These are phyloP conservation scores for Tipula confusa DNA, from an alignment of 2,888 invertebrate genomes.

Conservation along the genomic window DNA sequence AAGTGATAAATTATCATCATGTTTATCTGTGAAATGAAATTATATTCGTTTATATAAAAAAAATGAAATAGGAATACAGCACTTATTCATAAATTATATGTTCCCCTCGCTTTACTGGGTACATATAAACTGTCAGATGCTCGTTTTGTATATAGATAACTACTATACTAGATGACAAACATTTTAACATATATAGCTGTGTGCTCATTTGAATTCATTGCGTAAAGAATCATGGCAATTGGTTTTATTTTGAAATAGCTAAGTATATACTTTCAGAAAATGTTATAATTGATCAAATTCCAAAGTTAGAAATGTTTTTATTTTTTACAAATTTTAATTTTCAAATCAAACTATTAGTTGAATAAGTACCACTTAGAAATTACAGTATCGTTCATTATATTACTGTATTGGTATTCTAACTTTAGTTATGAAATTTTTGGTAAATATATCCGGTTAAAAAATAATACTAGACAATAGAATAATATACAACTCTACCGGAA, in stretches of 20 bases:
- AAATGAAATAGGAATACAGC: background rate
- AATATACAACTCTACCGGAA: background rate
- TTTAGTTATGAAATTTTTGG: background rate
- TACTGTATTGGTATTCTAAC: background rate
- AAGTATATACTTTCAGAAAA: background rate
- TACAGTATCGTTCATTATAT: background rate
- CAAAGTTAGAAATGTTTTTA: background rate
- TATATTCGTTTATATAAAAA: background rate
- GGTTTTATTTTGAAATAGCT: background rate
- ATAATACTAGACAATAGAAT: background rate
- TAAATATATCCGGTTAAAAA: background rate
- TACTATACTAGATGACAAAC: background rate
- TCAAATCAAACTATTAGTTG: too few relatives aligned
- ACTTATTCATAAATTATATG: background rate
- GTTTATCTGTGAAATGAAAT: slow-evolving; percentile 17
- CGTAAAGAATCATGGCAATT: background rate
- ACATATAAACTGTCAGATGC: background rate
- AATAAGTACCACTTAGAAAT: too few relatives aligned
- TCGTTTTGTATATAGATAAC: background rate
- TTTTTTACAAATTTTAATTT: background rate
- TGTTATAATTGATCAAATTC: background rate
- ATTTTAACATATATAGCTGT: background rate
- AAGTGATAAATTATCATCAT: slow-evolving; percentile 20
- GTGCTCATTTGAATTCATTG: background rate
- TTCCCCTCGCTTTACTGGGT: background rate